These are phyloP conservation scores for Rhagonycha fulva DNA, from an alignment of 2,888 invertebrate genomes.

Conservation along the genomic window DNA sequence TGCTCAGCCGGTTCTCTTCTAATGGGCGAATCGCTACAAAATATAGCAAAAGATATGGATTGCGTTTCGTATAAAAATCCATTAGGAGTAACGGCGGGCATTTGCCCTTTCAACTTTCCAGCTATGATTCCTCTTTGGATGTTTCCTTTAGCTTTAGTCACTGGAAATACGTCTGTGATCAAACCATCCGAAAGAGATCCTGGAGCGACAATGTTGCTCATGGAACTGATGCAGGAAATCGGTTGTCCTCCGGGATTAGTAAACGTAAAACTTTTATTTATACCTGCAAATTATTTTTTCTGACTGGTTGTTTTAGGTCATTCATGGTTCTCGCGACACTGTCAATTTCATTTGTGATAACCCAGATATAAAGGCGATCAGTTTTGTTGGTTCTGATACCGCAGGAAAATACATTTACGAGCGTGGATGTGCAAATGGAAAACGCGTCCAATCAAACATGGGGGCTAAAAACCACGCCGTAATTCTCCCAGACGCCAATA, in stretches of 20 bases:
- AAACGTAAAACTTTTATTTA: constrained; percentile 65
- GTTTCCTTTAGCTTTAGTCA: constrained; percentile 82
- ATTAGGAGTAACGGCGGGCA: constrained; percentile 91
- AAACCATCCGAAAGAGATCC: constrained; percentile 99
- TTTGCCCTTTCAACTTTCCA: constrained; percentile 99
- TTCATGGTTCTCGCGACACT: constrained; percentile 93
- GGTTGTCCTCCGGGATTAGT: constrained; percentile 96
- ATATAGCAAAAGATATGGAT: constrained; percentile 95
- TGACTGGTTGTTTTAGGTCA: constrained; percentile 59
- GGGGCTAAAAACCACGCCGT: constrained; percentile 99
- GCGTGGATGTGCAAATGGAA: constrained; percentile 86
- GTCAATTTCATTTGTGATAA: constrained; percentile 98
- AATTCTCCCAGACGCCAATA: constrained; percentile 96
- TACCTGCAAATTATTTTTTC: background rate
- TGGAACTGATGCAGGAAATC: constrained; percentile 90
- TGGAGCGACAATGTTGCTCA: constrained; percentile 92
- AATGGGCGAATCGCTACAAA: constrained; percentile 88
- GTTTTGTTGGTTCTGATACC: constrained; percentile 96
- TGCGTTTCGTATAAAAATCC: constrained; percentile 90
- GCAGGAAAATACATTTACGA: constrained; percentile 97
- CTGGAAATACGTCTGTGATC: constrained; percentile 93
- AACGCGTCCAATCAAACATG: constrained; percentile 95
- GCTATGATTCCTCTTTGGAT: constrained; percentile 99
- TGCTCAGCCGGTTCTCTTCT: constrained; percentile 91
- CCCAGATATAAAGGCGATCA: constrained; percentile 94